Conservation (phyloP, 2,113 vertebrate genomes). For the Colinus virginianus region DNA sequence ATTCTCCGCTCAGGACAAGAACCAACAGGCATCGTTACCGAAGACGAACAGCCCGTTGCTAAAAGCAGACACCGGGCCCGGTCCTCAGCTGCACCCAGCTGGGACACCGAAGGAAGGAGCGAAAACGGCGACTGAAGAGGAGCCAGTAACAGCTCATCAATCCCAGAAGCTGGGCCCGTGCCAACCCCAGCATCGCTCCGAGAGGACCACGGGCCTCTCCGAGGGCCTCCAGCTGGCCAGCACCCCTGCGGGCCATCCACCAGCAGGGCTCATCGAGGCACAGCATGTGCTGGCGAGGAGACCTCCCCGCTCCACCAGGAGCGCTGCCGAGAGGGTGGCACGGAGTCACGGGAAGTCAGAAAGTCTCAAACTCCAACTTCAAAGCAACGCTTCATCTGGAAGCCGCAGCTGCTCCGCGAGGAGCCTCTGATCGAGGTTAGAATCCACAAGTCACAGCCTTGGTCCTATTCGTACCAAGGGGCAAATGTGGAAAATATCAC, state of each 20-base stretch:
- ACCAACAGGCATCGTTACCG: background rate
- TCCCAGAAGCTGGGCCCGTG: slow-evolving; percentile 22
- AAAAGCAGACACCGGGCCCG: slow-evolving; percentile 18
- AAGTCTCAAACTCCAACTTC: slow-evolving; percentile 22
- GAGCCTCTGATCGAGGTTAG: background rate
- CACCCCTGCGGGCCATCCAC: slow-evolving; percentile 17
- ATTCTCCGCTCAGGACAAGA: background rate
- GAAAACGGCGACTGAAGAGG: background rate
- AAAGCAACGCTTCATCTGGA: slow-evolving; percentile 50
- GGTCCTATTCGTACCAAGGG: background rate
- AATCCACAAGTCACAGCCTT: background rate
- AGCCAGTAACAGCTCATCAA: slow-evolving; percentile 63
- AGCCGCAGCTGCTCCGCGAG: slow-evolving; percentile 7
- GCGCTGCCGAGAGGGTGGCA: slow-evolving; percentile 35
- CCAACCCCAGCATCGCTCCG: background rate
- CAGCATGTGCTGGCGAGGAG: background rate
- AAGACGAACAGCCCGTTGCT: background rate
- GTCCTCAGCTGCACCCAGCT: slow-evolving; percentile 65
- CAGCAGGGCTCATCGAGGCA: background rate
- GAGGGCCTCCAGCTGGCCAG: slow-evolving; percentile 27
- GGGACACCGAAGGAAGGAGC: background rate
- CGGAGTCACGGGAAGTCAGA: background rate
- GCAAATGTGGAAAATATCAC: slow-evolving; percentile 29
- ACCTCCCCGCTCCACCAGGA: background rate
- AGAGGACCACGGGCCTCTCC: slow-evolving; percentile 9